Percentiles rank a stretch among this genome's conserved stretches.
phyloP scores from a whole-genome alignment of 2,797 vertebrate genomes.

The Pteronotus mesoamericanus region DNA sequence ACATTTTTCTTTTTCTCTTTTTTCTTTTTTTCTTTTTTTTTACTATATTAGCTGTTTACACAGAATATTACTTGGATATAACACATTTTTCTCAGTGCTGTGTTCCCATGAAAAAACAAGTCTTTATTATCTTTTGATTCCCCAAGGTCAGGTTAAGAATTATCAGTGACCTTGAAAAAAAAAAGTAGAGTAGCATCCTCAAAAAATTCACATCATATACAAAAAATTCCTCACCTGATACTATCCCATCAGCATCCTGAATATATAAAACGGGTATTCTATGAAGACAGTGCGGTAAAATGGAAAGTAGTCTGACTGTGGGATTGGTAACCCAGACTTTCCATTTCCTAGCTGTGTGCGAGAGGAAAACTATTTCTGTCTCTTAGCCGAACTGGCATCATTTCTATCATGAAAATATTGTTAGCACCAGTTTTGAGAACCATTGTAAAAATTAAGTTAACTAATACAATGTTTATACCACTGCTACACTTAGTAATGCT shows the following conservation, averaged over 20 bases:
- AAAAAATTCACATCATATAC: not conserved
- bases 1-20: constrained; percentile 48
- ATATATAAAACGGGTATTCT: not conserved
- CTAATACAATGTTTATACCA: not conserved
- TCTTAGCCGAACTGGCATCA: not conserved
- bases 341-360: not conserved
- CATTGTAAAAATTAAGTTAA: not conserved
- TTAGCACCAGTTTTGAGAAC: not conserved
- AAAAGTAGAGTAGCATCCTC: not conserved
- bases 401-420: not conserved
- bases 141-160: constrained; percentile 15
- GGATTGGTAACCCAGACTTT: not conserved
- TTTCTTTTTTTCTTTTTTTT: constrained; percentile 50
- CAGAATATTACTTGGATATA: not conserved
- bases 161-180: not conserved
- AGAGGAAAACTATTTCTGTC: not conserved
- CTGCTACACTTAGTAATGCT: not conserved
- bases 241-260: not conserved
- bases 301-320: not conserved
- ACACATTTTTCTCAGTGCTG: not conserved
- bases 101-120: constrained; percentile 35
- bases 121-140: constrained; percentile 47
- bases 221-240: not conserved
- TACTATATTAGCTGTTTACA: constrained; percentile 55
- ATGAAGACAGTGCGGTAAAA: not conserved